Conservation (phyloP, 2,888 invertebrate species). For the Chouioia cunea region DNA sequence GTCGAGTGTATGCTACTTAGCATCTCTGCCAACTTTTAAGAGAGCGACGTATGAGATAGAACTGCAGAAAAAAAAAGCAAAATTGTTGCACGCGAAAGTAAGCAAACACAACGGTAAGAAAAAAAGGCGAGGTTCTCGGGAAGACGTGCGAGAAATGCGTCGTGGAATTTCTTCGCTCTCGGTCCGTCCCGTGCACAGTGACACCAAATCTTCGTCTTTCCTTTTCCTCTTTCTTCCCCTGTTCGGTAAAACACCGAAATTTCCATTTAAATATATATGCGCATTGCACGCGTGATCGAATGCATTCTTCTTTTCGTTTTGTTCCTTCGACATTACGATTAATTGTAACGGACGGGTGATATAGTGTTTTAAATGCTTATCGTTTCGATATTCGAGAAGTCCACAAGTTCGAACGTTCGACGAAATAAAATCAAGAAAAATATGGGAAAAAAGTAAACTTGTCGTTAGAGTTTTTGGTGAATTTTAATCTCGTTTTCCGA, state of each 20-base stretch:
- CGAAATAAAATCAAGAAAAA: conserved; percentile 41
- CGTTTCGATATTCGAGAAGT: background rate
- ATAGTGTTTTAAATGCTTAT: too few species aligned
- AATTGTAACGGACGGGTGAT: too few species aligned
- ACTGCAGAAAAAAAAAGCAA: background rate
- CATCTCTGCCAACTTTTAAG: background rate
- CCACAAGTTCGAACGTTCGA: conserved; percentile 63
- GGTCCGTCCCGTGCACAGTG: conserved; percentile 52
- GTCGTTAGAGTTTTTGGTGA: background rate
- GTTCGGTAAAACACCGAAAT: too few species aligned
- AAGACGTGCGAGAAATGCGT: conserved; percentile 43
- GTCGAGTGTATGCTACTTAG: background rate
- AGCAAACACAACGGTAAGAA: background rate
- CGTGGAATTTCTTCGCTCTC: conserved; percentile 36
- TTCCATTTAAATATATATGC: too few species aligned
- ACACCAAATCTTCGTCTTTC: background rate
- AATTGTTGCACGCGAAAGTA: background rate
- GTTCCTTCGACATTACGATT: too few species aligned
- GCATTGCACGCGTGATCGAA: too few species aligned
- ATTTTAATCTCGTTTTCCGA: too few species aligned
- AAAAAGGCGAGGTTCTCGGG: conserved; percentile 52
- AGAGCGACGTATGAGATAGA: background rate
- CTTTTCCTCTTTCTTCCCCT: too few species aligned
- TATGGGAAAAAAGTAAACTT: too few species aligned
- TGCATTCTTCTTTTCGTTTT: too few species aligned